These are phyloP conservation scores for Phocides pigmalion DNA, from an alignment of 1,140 invertebrate species.

Conservation along the genomic window DNA sequence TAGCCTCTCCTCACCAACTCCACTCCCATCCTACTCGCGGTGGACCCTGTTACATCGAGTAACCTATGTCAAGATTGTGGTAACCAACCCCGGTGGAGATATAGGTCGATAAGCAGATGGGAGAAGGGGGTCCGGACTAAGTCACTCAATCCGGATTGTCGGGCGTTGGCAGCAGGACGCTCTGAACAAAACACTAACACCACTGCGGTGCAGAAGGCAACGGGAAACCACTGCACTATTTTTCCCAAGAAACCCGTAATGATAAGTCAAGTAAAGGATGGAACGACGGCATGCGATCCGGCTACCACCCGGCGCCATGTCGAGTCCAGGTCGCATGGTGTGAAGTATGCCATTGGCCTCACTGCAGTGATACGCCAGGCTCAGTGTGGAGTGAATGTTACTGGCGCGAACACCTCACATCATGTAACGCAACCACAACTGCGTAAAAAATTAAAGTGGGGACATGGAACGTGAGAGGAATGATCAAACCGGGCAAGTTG, in stretches of 20 bases:
- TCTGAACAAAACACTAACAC: conserved; percentile 13
- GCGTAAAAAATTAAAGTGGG: too few species aligned
- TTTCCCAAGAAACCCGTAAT: conserved; percentile 26
- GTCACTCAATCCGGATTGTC: conserved; percentile 18
- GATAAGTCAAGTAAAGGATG: too few species aligned
- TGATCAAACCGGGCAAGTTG: too few species aligned
- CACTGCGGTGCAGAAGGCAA: conserved; percentile 35
- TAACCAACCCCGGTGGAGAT: conserved; percentile 25
- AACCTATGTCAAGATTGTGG: conserved; percentile 19
- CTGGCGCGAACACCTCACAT: too few species aligned
- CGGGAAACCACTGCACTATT: conserved; percentile 29
- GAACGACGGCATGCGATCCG: conserved; percentile 28
- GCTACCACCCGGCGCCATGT: conserved; percentile 34
- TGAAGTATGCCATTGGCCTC: conserved; percentile 39
- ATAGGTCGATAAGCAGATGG: conserved; percentile 25
- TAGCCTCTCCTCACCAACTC: conserved; percentile 22
- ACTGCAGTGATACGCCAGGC: conserved; percentile 28
- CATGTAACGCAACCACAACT: too few species aligned
- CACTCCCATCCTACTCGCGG: conserved; percentile 26
- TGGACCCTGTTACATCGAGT: conserved; percentile 23
- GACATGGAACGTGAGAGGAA: too few species aligned
- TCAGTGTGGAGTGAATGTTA: conserved; percentile 33
- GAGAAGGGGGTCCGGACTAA: conserved; percentile 17
- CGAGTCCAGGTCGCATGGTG: conserved; percentile 38
- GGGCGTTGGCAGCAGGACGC: conserved; percentile 22